Percentiles rank a stretch among this genome's conserved stretches.
Evolutionary conservation across 2,113 vertebrate genomes (phyloP).

Genomic region (Cariama cristata): DNA sequence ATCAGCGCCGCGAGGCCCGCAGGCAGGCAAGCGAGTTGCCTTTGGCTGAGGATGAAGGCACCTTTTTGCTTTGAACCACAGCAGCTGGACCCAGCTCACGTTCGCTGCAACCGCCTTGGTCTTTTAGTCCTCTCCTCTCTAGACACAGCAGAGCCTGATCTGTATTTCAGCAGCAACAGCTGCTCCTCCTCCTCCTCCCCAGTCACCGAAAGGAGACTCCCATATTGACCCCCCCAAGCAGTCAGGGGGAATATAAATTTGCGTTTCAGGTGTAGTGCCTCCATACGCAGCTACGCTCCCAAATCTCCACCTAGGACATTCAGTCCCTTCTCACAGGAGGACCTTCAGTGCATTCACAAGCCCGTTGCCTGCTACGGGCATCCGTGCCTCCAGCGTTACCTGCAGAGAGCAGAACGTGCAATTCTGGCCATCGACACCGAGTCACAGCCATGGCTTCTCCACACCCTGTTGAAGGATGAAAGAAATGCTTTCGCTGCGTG

Average conservation of each 20-base stretch:
- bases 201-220: fast-evolving
- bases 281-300: neutral
- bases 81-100: neutral
- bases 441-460: neutral
- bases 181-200: neutral
- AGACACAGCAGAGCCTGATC: neutral
- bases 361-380: too few species aligned
- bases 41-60: conserved; percentile 36
- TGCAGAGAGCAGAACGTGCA: neutral
- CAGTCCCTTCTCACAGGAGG: neutral
- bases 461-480: too few species aligned
- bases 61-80: neutral
- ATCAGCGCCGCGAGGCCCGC: neutral
- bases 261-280: neutral
- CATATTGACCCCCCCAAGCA: neutral
- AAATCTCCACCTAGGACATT: neutral
- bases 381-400: too few species aligned
- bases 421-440: neutral
- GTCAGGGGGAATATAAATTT: neutral
- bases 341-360: neutral
- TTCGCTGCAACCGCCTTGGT: neutral
- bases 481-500: neutral
- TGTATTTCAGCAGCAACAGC: neutral
- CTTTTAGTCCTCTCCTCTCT: neutral
- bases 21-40: neutral